Evolutionary conservation across 2,888 invertebrate genomes (phyloP).

Genomic region (Hypsopygia costalis): DNA sequence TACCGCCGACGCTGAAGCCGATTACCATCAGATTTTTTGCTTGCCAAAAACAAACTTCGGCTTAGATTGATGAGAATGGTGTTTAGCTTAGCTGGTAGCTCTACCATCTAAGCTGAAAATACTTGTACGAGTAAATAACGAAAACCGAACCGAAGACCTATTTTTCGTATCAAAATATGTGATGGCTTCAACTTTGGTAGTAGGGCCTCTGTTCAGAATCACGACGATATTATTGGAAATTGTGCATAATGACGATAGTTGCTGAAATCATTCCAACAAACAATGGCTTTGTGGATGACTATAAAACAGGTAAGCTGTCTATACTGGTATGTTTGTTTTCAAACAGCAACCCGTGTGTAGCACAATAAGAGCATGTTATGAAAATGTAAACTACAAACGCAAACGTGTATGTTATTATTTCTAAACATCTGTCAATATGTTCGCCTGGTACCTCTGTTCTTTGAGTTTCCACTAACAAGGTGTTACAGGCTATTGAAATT

Average conservation of each 20-base stretch:
- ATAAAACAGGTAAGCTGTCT: slow-evolving; percentile 14
- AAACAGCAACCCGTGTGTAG: slow-evolving; percentile 24
- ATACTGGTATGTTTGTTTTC: slow-evolving; percentile 16
- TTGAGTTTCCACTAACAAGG: slow-evolving; percentile 7
- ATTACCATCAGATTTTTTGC: no score
- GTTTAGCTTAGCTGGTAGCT: no score
- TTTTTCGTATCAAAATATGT: no score
- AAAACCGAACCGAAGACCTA: no score
- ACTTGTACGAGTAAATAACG: no score
- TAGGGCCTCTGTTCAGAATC: no score
- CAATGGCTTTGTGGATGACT: slow-evolving; percentile 7
- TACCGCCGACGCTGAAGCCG: no score
- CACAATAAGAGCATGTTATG: slow-evolving; percentile 45
- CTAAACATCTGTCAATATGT: slow-evolving; percentile 48
- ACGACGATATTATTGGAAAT: no score
- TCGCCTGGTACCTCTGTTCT: slow-evolving; percentile 12
- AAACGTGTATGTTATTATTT: slow-evolving; percentile 42
- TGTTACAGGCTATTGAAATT: slow-evolving; percentile 64
- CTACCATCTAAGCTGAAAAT: no score
- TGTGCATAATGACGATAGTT: background rate
- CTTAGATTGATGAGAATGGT: no score
- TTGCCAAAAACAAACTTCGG: no score
- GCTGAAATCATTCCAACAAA: background rate
- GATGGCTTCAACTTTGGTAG: no score
- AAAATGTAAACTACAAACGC: slow-evolving; percentile 35